phyloP scores from a whole-genome alignment of 2,888 invertebrate genomes.

The Automeris io region DNA sequence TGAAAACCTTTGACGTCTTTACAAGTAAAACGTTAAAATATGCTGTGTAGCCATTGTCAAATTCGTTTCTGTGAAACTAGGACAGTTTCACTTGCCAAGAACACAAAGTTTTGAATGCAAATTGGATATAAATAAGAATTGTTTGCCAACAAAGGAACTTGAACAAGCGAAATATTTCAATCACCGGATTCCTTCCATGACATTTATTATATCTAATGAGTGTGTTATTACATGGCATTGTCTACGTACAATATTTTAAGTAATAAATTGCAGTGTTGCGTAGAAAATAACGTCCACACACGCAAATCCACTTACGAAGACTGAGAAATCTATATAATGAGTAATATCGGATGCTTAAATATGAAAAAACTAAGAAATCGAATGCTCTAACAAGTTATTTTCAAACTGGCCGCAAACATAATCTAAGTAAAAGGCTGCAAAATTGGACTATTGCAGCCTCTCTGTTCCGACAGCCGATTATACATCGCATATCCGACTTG shows the following conservation, averaged over 20 bases:
- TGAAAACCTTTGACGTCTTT: too few relatives aligned
- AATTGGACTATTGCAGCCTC: conserved; percentile 75
- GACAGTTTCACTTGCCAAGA: background rate
- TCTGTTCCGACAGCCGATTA: conserved; percentile 71
- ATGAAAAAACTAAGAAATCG: conserved; percentile 25
- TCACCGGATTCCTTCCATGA: conserved; percentile 6
- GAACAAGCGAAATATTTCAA: conserved; percentile 2
- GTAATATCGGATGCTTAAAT: conserved; percentile 17
- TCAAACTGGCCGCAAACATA: conserved; percentile 50
- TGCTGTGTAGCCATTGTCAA: too few relatives aligned
- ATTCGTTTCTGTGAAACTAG: background rate
- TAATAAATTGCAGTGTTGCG: background rate
- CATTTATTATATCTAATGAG: conserved; percentile 9
- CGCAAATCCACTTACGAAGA: conserved; percentile 1
- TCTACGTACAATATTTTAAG: conserved; percentile 7
- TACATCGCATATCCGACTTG: conserved; percentile 73
- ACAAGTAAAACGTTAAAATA: too few relatives aligned
- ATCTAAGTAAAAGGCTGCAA: conserved; percentile 75
- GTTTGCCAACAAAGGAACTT: conserved; percentile 5
- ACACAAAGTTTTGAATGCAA: background rate
- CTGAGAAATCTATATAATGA: background rate
- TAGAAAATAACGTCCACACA: background rate
- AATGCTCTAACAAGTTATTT: conserved; percentile 50
- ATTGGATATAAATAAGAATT: background rate
- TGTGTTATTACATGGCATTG: conserved; percentile 5